Conservation (phyloP, 2,113 vertebrate species). For the Camarhynchus parvulus region DNA sequence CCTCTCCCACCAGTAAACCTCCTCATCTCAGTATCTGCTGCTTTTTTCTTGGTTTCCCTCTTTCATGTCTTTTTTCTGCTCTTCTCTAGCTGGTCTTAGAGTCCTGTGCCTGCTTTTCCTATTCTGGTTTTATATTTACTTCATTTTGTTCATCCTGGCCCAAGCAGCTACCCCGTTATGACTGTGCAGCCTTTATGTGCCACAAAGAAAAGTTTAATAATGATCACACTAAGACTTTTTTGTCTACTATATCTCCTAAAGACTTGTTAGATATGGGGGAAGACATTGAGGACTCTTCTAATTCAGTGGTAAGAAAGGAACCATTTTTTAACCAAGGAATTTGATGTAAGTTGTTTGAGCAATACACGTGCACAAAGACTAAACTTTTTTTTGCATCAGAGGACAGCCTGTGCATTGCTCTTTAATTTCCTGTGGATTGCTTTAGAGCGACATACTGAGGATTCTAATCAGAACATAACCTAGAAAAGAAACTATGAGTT, state of each 20-base stretch:
- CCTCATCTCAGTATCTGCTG: not conserved
- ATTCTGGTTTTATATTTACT: not conserved
- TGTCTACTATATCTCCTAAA: not conserved
- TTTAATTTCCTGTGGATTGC: not conserved
- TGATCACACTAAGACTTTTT: not conserved
- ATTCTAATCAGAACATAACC: not conserved
- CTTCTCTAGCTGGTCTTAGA: not conserved
- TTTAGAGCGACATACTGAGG: not conserved
- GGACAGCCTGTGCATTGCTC: not conserved
- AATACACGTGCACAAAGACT: not conserved
- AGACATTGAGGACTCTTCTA: not conserved
- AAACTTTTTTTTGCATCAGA: not conserved
- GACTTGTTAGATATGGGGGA: not conserved
- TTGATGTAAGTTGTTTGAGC: not conserved
- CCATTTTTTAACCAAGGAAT: not conserved
- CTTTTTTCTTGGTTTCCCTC: not conserved
- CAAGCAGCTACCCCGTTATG: not conserved
- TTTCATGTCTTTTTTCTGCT: fast-evolving
- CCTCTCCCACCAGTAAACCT: not conserved
- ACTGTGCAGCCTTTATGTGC: not conserved
- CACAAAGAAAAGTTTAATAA: not conserved
- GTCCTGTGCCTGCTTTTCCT: not conserved
- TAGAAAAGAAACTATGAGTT: not conserved
- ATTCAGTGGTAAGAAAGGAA: not conserved
- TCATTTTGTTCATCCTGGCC: not conserved